Conservation (phyloP, 2,113 vertebrate species). For the Scatophagus argus region DNA sequence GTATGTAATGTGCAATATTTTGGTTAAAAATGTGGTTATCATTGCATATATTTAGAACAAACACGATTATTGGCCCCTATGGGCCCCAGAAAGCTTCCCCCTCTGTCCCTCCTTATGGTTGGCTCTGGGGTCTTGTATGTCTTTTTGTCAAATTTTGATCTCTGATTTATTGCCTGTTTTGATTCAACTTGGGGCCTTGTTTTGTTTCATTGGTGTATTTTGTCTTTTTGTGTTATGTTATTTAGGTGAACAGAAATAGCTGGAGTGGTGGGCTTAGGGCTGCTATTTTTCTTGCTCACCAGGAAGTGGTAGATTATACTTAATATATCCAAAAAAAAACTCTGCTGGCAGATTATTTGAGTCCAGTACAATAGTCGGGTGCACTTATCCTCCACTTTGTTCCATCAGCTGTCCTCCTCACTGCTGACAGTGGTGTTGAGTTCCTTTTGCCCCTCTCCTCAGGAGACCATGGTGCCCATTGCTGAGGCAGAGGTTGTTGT, state of each 20-base stretch:
- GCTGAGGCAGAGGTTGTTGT: constrained; percentile 44
- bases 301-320: constrained; percentile 16
- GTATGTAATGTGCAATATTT: too few species aligned
- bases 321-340: not conserved
- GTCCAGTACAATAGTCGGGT: constrained; percentile 1
- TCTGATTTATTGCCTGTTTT: not conserved
- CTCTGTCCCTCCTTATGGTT: too few species aligned
- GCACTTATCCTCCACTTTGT: constrained; percentile 38
- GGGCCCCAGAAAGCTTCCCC: too few species aligned
- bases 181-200: too few species aligned
- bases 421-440: constrained; percentile 34
- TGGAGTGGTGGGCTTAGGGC: not conserved
- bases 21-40: too few species aligned
- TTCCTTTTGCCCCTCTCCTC: constrained; percentile 32
- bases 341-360: constrained; percentile 11
- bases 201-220: constrained; percentile 1
- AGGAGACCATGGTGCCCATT: constrained; percentile 38
- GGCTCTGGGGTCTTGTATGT: not conserved
- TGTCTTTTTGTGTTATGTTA: not conserved
- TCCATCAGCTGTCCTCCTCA: constrained; percentile 28
- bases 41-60: too few species aligned
- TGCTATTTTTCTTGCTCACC: not conserved
- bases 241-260: not conserved
- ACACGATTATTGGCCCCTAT: too few species aligned
- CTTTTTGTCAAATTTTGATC: not conserved